Percentiles rank a stretch among this genome's conserved stretches.
Conservation (phyloP, 2,888 invertebrate genomes). For the Tiphia femorata region DNA sequence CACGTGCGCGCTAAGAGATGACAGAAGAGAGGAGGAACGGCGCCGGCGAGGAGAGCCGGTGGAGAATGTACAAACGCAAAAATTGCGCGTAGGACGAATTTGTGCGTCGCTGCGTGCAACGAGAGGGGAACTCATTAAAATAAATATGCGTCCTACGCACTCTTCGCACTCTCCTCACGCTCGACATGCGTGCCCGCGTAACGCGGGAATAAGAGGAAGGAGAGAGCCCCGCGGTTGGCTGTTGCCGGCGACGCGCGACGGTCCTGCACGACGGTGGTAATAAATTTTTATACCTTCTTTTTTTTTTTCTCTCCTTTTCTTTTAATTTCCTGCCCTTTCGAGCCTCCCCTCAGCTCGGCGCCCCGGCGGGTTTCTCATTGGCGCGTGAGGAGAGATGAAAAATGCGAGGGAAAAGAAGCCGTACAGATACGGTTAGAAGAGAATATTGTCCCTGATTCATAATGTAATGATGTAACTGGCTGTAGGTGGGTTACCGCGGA, state of each 20-base stretch:
- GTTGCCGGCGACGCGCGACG: neutral
- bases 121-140: conserved; percentile 60
- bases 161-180: conserved; percentile 27
- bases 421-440: too few relatives aligned
- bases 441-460: too few relatives aligned
- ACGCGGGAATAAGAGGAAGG: conserved; percentile 28
- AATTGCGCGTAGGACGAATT: conserved; percentile 48
- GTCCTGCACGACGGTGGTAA: neutral
- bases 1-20: conserved; percentile 22
- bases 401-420: too few relatives aligned
- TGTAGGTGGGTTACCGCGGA: neutral
- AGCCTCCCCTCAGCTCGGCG: too few relatives aligned
- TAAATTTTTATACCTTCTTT: neutral
- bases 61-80: conserved; percentile 40
- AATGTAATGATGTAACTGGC: neutral
- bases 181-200: conserved; percentile 23
- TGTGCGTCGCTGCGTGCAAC: conserved; percentile 38
- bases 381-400: too few relatives aligned
- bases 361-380: too few relatives aligned
- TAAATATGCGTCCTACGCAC: conserved; percentile 54
- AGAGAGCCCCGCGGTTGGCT: neutral
- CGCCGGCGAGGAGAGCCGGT: conserved; percentile 24
- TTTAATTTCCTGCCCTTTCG: too few relatives aligned
- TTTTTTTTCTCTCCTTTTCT: neutral
- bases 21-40: conserved; percentile 7